phyloP scores from a whole-genome alignment of 2,797 vertebrate genomes.

The Orientallactaga sibirica region DNA sequence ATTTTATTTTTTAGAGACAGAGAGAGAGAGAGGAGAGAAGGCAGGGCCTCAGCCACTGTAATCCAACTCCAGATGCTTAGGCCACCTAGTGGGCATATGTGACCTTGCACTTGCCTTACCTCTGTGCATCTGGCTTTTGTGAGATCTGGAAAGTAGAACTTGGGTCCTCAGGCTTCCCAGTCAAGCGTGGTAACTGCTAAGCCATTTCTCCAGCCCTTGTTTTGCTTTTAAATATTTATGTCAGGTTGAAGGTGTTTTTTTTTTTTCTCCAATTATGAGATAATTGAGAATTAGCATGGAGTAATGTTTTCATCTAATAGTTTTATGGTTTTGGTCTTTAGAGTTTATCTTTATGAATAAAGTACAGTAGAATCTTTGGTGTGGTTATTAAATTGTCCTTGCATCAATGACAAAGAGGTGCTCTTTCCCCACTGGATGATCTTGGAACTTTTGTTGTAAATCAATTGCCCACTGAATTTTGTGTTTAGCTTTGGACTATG shows the following conservation, averaged over 20 bases:
- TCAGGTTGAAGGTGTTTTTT: not conserved
- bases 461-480: not conserved
- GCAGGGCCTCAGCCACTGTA: too few species aligned
- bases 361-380: not conserved
- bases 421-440: not conserved
- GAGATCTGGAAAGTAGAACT: too few species aligned
- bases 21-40: too few species aligned
- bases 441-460: not conserved
- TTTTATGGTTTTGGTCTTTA: constrained; percentile 9
- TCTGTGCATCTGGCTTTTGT: too few species aligned
- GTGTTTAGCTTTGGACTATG: not conserved
- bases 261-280: not conserved
- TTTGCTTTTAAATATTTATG: not conserved
- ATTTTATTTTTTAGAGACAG: too few species aligned
- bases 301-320: not conserved
- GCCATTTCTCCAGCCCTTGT: too few species aligned
- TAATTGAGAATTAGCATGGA: not conserved
- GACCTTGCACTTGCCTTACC: too few species aligned
- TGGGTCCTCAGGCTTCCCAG: too few species aligned
- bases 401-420: not conserved
- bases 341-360: not conserved
- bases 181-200: too few species aligned
- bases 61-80: too few species aligned
- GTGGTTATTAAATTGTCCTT: not conserved
- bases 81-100: too few species aligned